A percentile compares a stretch with the other conserved stretches of the same genome.
Evolutionary conservation across 1,140 invertebrate genomes (phyloP).

Genomic region (Ceratitis capitata): DNA sequence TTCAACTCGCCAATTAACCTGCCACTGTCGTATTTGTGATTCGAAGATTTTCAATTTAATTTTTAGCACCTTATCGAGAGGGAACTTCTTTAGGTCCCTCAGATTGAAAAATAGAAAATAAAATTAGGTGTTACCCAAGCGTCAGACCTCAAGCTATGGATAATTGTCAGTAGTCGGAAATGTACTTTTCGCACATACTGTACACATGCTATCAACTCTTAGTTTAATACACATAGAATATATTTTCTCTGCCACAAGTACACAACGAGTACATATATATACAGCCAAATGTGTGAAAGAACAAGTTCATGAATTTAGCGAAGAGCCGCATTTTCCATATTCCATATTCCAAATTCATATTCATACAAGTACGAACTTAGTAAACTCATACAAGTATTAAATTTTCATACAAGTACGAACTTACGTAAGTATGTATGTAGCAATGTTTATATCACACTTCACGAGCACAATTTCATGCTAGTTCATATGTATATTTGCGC

Average conservation of each 20-base stretch:
- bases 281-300: no score
- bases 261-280: not conserved
- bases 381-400: no score
- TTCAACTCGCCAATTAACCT: no score
- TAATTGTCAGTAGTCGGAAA: no score
- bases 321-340: slow-evolving; percentile 13
- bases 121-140: no score
- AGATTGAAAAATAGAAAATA: no score
- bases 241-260: not conserved
- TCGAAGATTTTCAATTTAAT: no score
- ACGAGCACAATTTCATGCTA: not conserved
- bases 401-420: not conserved
- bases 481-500: not conserved
- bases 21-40: no score
- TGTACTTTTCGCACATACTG: not conserved
- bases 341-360: slow-evolving; percentile 36
- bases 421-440: not conserved
- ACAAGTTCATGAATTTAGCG: slow-evolving; percentile 24
- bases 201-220: no score
- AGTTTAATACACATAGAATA: not conserved
- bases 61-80: no score
- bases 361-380: not conserved
- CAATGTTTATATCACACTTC: not conserved
- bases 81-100: no score
- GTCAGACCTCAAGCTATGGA: no score